A percentile compares a stretch with the other conserved stretches of the same genome.
phyloP scores from a whole-genome alignment of 2,797 vertebrate species.

The Chromis chromis region DNA sequence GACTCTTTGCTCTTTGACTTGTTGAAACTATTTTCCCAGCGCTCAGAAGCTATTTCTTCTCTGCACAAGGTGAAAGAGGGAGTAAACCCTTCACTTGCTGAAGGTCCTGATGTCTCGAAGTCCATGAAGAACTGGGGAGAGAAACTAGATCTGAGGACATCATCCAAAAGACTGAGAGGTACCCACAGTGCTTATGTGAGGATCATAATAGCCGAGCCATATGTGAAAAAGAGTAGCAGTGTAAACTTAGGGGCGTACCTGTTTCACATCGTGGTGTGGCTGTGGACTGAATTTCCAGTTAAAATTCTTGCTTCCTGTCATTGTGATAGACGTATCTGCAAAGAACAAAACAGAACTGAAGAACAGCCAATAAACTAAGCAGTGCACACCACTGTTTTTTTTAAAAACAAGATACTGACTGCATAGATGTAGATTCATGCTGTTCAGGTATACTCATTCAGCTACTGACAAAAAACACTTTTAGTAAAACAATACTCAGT shows the following conservation, averaged over 20 bases:
- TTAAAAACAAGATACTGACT: neutral
- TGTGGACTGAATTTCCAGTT: constrained; percentile 44
- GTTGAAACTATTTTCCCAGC: constrained; percentile 38
- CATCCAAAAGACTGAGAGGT: constrained; percentile 45
- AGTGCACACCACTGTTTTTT: neutral
- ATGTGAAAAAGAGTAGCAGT: neutral
- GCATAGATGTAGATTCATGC: neutral
- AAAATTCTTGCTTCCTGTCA: constrained; percentile 51
- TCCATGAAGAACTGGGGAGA: constrained; percentile 61
- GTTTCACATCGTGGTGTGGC: constrained; percentile 30
- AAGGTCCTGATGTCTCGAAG: constrained; percentile 41
- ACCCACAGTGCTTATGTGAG: constrained; percentile 30
- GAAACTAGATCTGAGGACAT: constrained; percentile 41
- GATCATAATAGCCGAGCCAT: neutral
- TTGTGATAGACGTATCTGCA: constrained; percentile 48
- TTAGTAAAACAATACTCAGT: too few species aligned
- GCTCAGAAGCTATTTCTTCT: constrained; percentile 43
- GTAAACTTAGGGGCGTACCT: constrained; percentile 56
- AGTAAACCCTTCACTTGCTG: constrained; percentile 45
- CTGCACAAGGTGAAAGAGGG: constrained; percentile 37
- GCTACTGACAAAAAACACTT: too few species aligned
- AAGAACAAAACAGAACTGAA: constrained; percentile 16
- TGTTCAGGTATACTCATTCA: neutral
- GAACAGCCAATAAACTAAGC: neutral
- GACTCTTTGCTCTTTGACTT: constrained; percentile 34